Evolutionary conservation across 2,113 vertebrate genomes (phyloP), one percentile per base, ranked within the genome.

Genomic region (Xenotilapia flavipinnis): DNA sequence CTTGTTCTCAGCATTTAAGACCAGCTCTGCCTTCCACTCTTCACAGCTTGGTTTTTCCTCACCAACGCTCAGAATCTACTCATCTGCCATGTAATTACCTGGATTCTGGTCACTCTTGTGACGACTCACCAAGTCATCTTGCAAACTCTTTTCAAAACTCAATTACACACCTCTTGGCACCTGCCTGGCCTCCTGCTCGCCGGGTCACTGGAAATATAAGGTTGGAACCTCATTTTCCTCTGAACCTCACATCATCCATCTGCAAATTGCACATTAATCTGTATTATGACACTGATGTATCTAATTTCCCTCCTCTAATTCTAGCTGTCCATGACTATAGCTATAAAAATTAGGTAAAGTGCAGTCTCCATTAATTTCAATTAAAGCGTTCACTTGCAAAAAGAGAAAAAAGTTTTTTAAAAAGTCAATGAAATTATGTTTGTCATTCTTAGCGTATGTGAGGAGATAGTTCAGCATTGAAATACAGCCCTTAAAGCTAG

Each of bases 401-500:
- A 47, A 58, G 55, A 45, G 15, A 15, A 47, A 62, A 81, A 47
- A 6, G 11, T 6, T 9, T 15, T 7, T 6, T 45, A 11, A 56
- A 56, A 45, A 45, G 23, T 77, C 19, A 79, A 38, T 79, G 5
- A 79, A 54, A 54, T 79, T 21, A 58, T 33, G 19, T 23, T 54
- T 70, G 70, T 88, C 81, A 86, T 88, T 75, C 51, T 75, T 91
- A 47, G 58, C 51, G 81, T 42, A 26, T 82, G 68, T 82, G 75
- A 77, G 82, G 83, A 79, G 15, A 31, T 6, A 85, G 75, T 87
- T 85, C 53, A 65, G 85, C 90, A 89, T 65, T 90, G 90, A 89
- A 82, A 89, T 90, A 83, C 33, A 83, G 75, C 68, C 77, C 82
- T 88, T 87, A 84, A 91, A 90, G 42, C 85, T 13, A 79, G 83